Percentiles rank a stretch among this genome's conserved stretches.
These are phyloP conservation scores for Eilema griseolum DNA, from an alignment of 2,888 invertebrate genomes.

Conservation along the genomic window DNA sequence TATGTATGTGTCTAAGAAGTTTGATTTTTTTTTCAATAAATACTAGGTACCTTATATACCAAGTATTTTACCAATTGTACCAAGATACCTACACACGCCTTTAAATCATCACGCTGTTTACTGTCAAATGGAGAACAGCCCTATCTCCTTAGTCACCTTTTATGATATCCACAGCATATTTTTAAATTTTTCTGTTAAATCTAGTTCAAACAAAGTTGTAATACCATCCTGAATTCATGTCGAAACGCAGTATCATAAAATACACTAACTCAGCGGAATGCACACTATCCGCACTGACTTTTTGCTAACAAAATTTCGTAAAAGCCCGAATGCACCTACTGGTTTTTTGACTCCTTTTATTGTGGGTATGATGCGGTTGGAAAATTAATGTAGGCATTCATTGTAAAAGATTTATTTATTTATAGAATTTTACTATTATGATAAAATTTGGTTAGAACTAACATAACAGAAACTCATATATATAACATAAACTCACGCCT, in stretches of 20 bases:
- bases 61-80: too few relatives aligned
- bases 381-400: neutral
- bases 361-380: neutral
- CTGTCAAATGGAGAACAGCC: too few relatives aligned
- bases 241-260: neutral
- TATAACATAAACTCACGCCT: too few relatives aligned
- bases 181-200: neutral
- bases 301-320: neutral
- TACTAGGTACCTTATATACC: too few relatives aligned
- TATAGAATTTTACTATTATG: neutral
- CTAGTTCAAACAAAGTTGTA: neutral
- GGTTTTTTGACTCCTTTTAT: slow-evolving; percentile 1
- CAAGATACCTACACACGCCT: too few relatives aligned
- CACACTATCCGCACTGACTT: neutral
- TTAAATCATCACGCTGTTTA: too few relatives aligned
- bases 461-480: too few relatives aligned
- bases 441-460: too few relatives aligned
- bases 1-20: too few relatives aligned
- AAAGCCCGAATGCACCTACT: neutral
- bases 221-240: neutral
- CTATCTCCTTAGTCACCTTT: too few relatives aligned
- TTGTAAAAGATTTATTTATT: neutral
- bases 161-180: too few relatives aligned
- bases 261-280: neutral
- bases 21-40: too few relatives aligned